Evolutionary conservation across 1,140 invertebrate species (phyloP).

Genomic region (Cydia fagiglandana): DNA sequence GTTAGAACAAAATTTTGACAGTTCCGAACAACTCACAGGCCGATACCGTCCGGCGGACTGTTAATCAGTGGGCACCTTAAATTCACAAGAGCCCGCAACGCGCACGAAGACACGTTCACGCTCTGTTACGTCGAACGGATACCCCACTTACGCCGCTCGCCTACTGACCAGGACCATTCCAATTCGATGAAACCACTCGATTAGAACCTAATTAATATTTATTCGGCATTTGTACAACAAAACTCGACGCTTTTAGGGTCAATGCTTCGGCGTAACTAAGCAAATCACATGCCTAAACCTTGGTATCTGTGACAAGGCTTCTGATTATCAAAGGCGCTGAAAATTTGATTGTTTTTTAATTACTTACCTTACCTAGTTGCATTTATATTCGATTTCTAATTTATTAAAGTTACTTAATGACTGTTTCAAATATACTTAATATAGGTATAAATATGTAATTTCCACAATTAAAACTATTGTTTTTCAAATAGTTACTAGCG

Average conservation of each 20-base stretch:
- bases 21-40: too few species aligned
- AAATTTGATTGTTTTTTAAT: not conserved
- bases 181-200: not conserved
- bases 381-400: too few species aligned
- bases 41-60: too few species aligned
- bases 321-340: not conserved
- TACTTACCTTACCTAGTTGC: not conserved
- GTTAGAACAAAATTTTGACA: too few species aligned
- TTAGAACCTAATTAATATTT: not conserved
- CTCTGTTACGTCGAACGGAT: not conserved
- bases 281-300: not conserved
- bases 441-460: too few species aligned
- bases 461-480: too few species aligned
- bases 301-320: slow-evolving; percentile 10
- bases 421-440: too few species aligned
- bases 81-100: not conserved
- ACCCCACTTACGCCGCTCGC: slow-evolving; percentile 3
- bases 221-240: not conserved
- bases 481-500: too few species aligned
- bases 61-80: too few species aligned
- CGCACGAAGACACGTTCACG: slow-evolving; percentile 10
- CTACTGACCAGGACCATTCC: not conserved
- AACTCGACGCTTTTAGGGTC: not conserved
- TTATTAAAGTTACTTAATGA: too few species aligned
- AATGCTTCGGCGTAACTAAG: not conserved